Evolutionary conservation across 2,113 vertebrate genomes (phyloP), one percentile per base, ranked within the genome.

Genomic region (Spea multiplicata): DNA sequence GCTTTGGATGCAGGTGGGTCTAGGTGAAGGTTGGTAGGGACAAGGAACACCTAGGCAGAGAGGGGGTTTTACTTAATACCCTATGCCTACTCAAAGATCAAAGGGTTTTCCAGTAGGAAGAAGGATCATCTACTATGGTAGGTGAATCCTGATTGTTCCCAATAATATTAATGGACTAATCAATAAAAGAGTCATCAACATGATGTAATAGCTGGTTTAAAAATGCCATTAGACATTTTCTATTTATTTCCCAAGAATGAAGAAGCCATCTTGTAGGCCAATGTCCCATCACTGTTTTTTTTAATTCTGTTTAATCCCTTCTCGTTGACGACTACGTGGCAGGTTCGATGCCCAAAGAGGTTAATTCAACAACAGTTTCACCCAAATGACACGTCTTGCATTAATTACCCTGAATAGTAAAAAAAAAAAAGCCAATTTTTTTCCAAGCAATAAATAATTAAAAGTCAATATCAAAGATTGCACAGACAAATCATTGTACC

Each of bases 401-500:
- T 72, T 73, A 66, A 80, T 66, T 66, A 73, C 17, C 57, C 49
- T 6, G 45, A 81, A 86, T 83, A 12, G 45, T 59, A 4, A 78
- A 88, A 87, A 84, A 88, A 87, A 84, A 74, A 75, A 50, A 82
- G 16, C 66, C 68, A 73, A 87, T 82, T 87, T 91, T 91, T 86
- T 88, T 84, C 88, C 88, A 89, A 89, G 83, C 77, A 85, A 75
- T 70, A 8, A 17, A 82, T 90, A 89, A 93, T 91, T 92, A 89
- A 92, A 91, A 93, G 86, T 88, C 89, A 89, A 87, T 88, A 90
- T 82, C 61, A 62, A 73, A 85, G 83, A 86, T 82, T 0, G 4
- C 78, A 49, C 85, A 88, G 78, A 85, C 84, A 84, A 88, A 88
- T 77, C 80, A 85, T 69, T 86, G 48, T 82, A 87, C 84, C 84